Evolutionary conservation across 2,888 invertebrate species (phyloP).

Genomic region (Nephrotoma flavescens): DNA sequence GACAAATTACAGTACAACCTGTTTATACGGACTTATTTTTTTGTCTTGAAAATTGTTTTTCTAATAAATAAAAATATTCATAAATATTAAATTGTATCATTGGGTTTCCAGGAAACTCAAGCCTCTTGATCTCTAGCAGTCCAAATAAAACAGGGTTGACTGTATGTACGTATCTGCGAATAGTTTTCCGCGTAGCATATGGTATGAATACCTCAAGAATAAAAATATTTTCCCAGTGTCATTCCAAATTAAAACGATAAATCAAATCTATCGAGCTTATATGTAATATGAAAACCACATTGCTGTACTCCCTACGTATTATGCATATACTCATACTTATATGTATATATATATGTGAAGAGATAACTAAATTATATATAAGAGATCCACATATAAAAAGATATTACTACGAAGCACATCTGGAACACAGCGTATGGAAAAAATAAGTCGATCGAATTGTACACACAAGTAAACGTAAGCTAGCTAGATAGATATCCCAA

Average conservation of each 20-base stretch:
- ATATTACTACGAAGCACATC: neutral
- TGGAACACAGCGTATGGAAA: neutral
- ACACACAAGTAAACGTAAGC: neutral
- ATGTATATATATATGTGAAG: neutral
- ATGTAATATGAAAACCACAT: neutral
- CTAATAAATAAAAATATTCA: too few species aligned
- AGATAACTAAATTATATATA: neutral
- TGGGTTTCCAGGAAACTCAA: too few species aligned
- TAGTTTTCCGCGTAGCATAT: neutral
- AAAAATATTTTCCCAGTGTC: neutral
- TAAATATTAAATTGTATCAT: too few species aligned
- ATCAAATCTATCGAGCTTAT: neutral
- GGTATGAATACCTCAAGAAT: neutral
- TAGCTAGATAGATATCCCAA: neutral
- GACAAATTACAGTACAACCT: neutral
- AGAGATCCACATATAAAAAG: neutral
- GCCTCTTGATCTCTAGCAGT: too few species aligned
- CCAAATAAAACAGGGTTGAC: too few species aligned
- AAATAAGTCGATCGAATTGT: neutral
- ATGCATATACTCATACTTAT: neutral
- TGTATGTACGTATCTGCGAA: neutral
- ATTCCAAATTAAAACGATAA: neutral
- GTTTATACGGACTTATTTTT: too few species aligned
- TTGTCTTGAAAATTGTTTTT: too few species aligned
- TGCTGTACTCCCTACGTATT: neutral